These are phyloP conservation scores for Drosophila ezoana DNA, from an alignment of 2,888 invertebrate species.

Conservation along the genomic window DNA sequence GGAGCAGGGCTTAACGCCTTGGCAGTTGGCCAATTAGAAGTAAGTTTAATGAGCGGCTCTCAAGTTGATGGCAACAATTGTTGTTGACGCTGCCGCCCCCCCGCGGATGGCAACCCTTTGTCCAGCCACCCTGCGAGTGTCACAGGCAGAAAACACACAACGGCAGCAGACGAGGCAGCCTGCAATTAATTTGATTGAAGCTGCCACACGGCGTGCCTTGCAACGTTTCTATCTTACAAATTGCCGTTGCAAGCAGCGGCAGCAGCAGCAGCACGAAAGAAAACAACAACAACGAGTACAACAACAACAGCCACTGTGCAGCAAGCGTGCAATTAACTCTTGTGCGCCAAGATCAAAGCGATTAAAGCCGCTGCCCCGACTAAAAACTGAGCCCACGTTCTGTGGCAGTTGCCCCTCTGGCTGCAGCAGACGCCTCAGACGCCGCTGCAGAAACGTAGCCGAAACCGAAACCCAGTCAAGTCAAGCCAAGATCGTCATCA, in stretches of 20 bases:
- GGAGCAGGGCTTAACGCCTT: neutral
- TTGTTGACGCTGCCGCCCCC: slow-evolving; percentile 9
- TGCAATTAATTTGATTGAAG: slow-evolving; percentile 84
- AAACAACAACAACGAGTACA: slow-evolving; percentile 27
- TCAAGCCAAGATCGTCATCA: slow-evolving; percentile 30
- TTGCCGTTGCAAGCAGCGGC: slow-evolving; percentile 53
- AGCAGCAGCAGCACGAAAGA: slow-evolving; percentile 28
- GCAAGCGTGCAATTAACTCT: slow-evolving; percentile 84
- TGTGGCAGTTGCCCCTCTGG: neutral
- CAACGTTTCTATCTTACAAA: slow-evolving; percentile 75
- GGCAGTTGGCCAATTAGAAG: slow-evolving; percentile 57
- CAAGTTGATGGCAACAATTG: slow-evolving; percentile 57
- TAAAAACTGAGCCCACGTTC: slow-evolving; percentile 3
- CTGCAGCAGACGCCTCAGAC: slow-evolving; percentile 1
- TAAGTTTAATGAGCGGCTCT: slow-evolving; percentile 64
- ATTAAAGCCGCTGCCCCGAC: slow-evolving; percentile 75
- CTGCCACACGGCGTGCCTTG: slow-evolving; percentile 81
- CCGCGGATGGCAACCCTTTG: slow-evolving; percentile 5
- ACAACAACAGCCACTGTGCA: slow-evolving; percentile 66
- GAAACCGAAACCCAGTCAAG: slow-evolving; percentile 36
- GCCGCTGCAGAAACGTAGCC: neutral
- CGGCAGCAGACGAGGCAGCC: slow-evolving; percentile 23
- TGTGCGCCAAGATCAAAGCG: slow-evolving; percentile 83
- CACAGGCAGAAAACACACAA: slow-evolving; percentile 47
- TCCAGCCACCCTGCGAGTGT: slow-evolving; percentile 53